Percentiles rank a stretch among this genome's conserved stretches.
phyloP scores from a whole-genome alignment of 2,113 vertebrate genomes.

The Procapra przewalskii region DNA sequence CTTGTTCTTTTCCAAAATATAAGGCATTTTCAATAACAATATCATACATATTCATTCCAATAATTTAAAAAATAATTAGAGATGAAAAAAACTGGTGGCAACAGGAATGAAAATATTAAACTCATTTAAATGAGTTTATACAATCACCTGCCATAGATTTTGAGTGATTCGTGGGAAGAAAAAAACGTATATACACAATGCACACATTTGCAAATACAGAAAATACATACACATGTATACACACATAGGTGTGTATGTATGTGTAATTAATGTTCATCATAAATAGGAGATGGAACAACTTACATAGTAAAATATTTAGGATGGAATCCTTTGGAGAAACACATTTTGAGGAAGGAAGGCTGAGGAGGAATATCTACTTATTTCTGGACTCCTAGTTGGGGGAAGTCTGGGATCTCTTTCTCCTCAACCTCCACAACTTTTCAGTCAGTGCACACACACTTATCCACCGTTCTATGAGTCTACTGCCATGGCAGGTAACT shows the following conservation, averaged over 20 bases:
- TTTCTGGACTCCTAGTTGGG: not conserved
- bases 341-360: not conserved
- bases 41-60: not conserved
- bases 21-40: not conserved
- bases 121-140: not conserved
- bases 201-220: not conserved
- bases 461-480: not conserved
- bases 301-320: not conserved
- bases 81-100: not conserved
- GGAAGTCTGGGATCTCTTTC: not conserved
- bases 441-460: not conserved
- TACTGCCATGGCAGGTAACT: not conserved
- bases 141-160: not conserved
- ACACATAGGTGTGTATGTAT: not conserved
- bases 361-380: no score
- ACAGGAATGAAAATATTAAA: slow-evolving; percentile 6
- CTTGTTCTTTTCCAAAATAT: not conserved
- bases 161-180: not conserved
- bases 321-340: not conserved
- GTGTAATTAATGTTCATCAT: not conserved
- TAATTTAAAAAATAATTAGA: not conserved
- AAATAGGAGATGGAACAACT: not conserved
- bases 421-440: not conserved
- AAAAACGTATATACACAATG: fast-evolving
- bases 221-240: not conserved